These are phyloP conservation scores for Adelphocoris suturalis DNA, from an alignment of 2,888 invertebrate species.

Conservation along the genomic window DNA sequence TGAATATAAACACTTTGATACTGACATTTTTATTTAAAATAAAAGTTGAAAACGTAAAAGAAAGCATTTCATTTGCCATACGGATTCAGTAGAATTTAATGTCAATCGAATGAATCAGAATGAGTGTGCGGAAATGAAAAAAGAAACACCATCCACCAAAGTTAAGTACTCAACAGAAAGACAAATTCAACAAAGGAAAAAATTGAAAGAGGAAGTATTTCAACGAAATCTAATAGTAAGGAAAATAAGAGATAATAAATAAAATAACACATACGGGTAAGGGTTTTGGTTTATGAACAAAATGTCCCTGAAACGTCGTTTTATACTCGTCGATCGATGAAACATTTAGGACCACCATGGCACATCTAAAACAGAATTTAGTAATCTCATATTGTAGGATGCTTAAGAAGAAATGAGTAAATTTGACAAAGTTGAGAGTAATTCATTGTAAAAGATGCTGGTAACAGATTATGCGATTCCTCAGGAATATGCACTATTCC, in stretches of 20 bases:
- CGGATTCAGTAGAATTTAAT: too few relatives aligned
- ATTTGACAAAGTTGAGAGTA: background rate
- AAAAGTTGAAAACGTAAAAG: background rate
- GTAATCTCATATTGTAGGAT: conserved; percentile 9
- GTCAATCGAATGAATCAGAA: too few relatives aligned
- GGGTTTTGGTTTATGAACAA: conserved; percentile 48
- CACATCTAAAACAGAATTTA: conserved; percentile 59
- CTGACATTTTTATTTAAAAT: too few relatives aligned
- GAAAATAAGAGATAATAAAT: conserved; percentile 44
- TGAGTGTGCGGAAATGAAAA: background rate
- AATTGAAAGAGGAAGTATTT: background rate
- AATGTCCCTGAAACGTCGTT: conserved; percentile 35
- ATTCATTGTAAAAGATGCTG: too few relatives aligned
- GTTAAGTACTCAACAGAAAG: background rate
- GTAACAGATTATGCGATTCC: too few relatives aligned
- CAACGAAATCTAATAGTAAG: conserved; percentile 15
- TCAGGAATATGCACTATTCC: too few relatives aligned
- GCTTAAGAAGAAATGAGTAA: background rate
- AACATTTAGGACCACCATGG: conserved; percentile 56
- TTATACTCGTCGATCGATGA: conserved; percentile 33
- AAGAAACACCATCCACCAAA: background rate
- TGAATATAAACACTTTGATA: too few relatives aligned
- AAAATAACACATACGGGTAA: conserved; percentile 50
- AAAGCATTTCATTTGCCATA: too few relatives aligned
- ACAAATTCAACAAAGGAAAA: background rate